A percentile compares a stretch with the other conserved stretches of the same genome.
phyloP scores from a whole-genome alignment of 2,113 vertebrate species.

The Brachypodius melanocephalos region DNA sequence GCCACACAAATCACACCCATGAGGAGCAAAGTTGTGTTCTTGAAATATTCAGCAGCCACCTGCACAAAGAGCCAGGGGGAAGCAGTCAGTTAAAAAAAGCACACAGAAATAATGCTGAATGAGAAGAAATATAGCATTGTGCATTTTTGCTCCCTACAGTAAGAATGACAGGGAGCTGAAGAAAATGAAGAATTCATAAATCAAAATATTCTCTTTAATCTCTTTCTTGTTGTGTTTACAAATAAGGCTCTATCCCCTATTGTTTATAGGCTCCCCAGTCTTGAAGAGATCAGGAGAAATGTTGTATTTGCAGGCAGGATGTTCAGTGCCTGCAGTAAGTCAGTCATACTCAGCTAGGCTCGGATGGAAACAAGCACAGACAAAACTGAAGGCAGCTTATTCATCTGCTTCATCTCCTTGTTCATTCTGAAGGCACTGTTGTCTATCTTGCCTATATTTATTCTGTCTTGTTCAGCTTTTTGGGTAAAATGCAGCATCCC shows the following conservation, averaged over 20 bases:
- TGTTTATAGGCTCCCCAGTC: background rate
- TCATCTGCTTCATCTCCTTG: background rate
- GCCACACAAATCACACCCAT: constrained; percentile 97
- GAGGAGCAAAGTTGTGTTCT: constrained; percentile 94
- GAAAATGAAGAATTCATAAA: background rate
- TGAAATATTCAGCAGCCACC: constrained; percentile 96
- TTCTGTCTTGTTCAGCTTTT: background rate
- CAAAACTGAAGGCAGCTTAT: background rate
- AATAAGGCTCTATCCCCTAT: background rate
- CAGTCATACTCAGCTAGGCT: background rate
- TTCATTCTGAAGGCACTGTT: background rate
- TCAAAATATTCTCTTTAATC: background rate
- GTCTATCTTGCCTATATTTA: background rate
- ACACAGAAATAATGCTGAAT: background rate
- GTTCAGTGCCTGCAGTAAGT: background rate
- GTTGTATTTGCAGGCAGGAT: background rate
- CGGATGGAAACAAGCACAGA: background rate
- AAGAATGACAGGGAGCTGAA: background rate
- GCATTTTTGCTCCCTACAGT: background rate
- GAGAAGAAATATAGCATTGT: background rate
- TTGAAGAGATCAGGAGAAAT: background rate
- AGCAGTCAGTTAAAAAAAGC: background rate
- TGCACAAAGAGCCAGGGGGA: constrained; percentile 20
- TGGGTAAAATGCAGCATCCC: background rate
- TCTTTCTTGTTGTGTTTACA: background rate